Conservation (phyloP, 1,140 invertebrate genomes). For the Hycleus phaleratus region DNA sequence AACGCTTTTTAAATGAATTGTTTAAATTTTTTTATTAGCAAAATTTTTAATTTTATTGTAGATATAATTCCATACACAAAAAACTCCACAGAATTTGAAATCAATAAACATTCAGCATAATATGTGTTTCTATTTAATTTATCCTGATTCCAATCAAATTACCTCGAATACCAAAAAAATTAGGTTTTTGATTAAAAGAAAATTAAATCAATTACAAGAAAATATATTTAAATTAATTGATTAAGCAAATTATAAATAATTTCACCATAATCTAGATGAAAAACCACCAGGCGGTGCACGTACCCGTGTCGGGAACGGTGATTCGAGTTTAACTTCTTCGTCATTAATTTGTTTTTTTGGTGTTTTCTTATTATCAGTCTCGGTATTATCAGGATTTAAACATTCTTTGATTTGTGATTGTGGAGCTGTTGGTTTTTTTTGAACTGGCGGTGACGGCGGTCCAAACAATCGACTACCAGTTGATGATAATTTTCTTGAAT, state of each 20-base stretch:
- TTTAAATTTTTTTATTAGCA: constrained; percentile 6
- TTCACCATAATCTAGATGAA: constrained; percentile 36
- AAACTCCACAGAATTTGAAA: constrained; percentile 29
- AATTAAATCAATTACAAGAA: background rate
- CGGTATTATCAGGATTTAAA: background rate
- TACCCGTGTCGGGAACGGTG: constrained; percentile 13
- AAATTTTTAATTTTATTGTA: constrained; percentile 8
- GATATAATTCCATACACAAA: background rate
- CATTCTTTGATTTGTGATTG: background rate
- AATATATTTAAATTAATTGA: no score
- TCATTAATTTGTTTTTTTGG: no score
- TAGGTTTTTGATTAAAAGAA: background rate
- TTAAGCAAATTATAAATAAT: no score
- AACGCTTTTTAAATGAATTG: constrained; percentile 7
- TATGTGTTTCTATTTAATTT: no score
- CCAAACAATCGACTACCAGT: no score
- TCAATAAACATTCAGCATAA: constrained; percentile 33
- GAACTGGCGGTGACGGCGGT: no score
- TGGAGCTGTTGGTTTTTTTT: no score
- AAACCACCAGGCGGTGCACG: constrained; percentile 35
- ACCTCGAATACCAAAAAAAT: background rate
- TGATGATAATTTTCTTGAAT: no score
- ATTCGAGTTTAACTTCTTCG: no score
- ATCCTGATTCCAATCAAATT: no score
- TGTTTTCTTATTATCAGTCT: no score